Percentiles rank a stretch among this genome's conserved stretches.
phyloP scores from a whole-genome alignment of 1,140 invertebrate genomes.

The Orius insidiosus region DNA sequence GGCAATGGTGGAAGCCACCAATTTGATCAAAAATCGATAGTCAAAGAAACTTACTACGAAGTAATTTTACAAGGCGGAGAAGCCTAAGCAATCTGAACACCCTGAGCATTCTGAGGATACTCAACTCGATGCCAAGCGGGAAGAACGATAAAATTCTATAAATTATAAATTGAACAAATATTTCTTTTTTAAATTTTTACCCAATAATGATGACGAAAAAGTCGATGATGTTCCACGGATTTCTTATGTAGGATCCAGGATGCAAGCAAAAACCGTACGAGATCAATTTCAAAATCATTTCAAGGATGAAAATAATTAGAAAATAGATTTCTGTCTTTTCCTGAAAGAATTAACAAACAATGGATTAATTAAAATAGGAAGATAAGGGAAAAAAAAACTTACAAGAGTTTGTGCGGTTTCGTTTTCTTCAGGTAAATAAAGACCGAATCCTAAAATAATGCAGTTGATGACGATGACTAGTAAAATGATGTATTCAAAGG shows the following conservation, averaged over 20 bases:
- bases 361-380: neutral
- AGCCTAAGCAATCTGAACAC: constrained; percentile 13
- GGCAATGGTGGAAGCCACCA: too few relatives aligned
- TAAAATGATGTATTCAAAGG: constrained; percentile 15
- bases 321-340: constrained; percentile 15
- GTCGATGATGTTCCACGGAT: constrained; percentile 16
- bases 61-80: constrained; percentile 13
- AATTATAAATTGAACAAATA: too few relatives aligned
- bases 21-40: too few relatives aligned
- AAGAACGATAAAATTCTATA: constrained; percentile 14
- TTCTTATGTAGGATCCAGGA: constrained; percentile 14
- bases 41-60: constrained; percentile 10
- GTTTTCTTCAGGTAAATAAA: constrained; percentile 12
- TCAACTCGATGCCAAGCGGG: constrained; percentile 13
- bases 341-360: neutral
- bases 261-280: constrained; percentile 14
- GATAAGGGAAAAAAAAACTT: too few relatives aligned
- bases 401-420: constrained; percentile 3
- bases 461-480: constrained; percentile 15
- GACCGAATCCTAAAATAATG: constrained; percentile 12
- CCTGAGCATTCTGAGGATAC: constrained; percentile 15
- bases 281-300: constrained; percentile 15
- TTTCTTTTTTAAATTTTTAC: too few relatives aligned
- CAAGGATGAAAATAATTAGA: constrained; percentile 14
- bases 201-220: constrained; percentile 16